A percentile compares a stretch with the other conserved stretches of the same genome.
Conservation (phyloP, 2,797 vertebrate genomes). For the Sorex maritimensis region DNA sequence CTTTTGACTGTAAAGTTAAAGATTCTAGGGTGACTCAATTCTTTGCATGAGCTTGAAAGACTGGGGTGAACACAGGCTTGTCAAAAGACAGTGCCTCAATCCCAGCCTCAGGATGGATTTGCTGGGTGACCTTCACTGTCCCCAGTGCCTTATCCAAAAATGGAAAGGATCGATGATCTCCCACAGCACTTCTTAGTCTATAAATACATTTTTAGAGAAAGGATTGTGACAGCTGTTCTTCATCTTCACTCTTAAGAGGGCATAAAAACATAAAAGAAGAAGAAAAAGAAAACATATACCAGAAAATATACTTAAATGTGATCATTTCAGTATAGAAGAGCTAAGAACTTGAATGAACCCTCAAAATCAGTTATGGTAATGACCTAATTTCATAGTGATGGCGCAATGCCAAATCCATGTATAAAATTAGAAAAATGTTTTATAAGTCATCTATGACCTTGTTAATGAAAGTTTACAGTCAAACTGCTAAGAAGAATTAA, state of each 20-base stretch:
- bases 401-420: not conserved
- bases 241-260: conserved; percentile 47
- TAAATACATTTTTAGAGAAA: conserved; percentile 43
- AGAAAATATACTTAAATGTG: not conserved
- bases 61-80: not conserved
- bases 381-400: conserved; percentile 16
- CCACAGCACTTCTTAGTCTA: conserved; percentile 6
- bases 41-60: not conserved
- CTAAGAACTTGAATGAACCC: conserved; percentile 18
- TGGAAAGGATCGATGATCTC: not conserved
- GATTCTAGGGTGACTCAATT: not conserved
- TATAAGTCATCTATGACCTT: not conserved
- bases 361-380: not conserved
- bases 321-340: not conserved
- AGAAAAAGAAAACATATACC: not conserved
- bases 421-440: not conserved
- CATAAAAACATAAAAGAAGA: conserved; percentile 4
- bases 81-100: not conserved
- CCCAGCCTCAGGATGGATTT: not conserved
- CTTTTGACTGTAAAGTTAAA: not conserved
- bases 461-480: not conserved
- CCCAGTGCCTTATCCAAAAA: not conserved
- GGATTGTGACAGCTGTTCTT: not conserved
- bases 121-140: not conserved
- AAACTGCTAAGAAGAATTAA: not conserved